Base-by-base conservation (phyloP, 2,888 invertebrate species). In the Hydraecia micacea region DNA sequence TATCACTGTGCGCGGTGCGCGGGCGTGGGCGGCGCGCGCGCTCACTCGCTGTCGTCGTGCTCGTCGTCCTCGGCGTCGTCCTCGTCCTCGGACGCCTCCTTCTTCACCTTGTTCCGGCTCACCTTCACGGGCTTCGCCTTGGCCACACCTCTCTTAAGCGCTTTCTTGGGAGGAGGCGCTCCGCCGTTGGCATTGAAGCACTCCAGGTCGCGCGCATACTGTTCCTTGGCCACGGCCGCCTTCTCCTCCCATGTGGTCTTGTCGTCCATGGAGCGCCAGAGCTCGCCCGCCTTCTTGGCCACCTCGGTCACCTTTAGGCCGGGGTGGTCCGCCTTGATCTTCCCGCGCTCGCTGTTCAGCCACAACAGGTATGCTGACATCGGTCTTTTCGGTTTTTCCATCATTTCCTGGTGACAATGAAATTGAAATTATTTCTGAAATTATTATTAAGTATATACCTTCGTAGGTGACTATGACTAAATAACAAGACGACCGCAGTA, bases 191-290 rank as follows among this genome's bases (percentile, higher is more conserved):
- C 98, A 93, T 98, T 98, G 92, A 98, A 99, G 91, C 98, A 98
- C 90, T 98, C 98, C 97, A 99, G 98, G 46, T 98, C 98, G 88
- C 97, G 97, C 63, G 97, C 97, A 92, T 99, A 99, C 77, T 98
- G 98, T 92, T 98, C 98, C 95, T 99, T 99, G 78, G 98, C 98
- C 92, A 98, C 98, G 42, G 97, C 97, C 4, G 98, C 98, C 94
- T 98, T 98, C 83, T 97, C 97, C 90, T 99, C 99, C 98, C 98
- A 99, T 96, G 98, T 98, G 98, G 98, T 97, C 96, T 98, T 99
- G 90, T 98, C 98, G 87, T 97, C 98, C 90, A 99, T 95, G 84
- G 97, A 98, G 89, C 98, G 98, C 99, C 99, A 99, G 96, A 98
- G 96, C 95, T 99, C 99, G 58, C 99, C 99, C 58, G 98, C 99